These are phyloP conservation scores for Chalcis sispes DNA, from an alignment of 2,888 invertebrate species.

Conservation along the genomic window DNA sequence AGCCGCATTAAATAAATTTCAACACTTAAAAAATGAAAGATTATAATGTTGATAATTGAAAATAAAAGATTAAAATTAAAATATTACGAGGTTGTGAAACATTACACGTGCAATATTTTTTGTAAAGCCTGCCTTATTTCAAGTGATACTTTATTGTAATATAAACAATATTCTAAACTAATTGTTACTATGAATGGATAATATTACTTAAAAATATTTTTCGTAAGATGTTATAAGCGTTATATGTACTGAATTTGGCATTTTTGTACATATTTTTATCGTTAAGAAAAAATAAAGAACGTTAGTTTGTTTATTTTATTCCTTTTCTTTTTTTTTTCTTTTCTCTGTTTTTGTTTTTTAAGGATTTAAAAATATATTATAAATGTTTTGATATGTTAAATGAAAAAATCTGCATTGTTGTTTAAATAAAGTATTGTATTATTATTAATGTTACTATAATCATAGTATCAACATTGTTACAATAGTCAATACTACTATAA, in stretches of 20 bases:
- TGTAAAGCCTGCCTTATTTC: slow-evolving; percentile 9
- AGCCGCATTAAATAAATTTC: too few relatives aligned
- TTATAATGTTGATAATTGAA: too few relatives aligned
- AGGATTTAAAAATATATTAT: slow-evolving; percentile 19
- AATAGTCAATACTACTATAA: slow-evolving; percentile 38
- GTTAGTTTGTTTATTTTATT: not conserved
- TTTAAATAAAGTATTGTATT: slow-evolving; percentile 39
- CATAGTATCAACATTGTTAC: slow-evolving; percentile 41
- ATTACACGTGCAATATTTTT: not conserved
- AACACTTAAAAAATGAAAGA: too few relatives aligned
- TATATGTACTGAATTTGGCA: not conserved
- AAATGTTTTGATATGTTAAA: slow-evolving; percentile 23
- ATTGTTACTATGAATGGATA: not conserved
- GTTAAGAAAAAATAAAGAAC: not conserved
- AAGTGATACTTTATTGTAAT: slow-evolving; percentile 1
- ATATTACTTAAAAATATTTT: not conserved
- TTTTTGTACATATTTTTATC: not conserved
- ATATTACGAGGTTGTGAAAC: not conserved
- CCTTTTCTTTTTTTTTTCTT: too few relatives aligned
- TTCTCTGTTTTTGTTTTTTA: too few relatives aligned
- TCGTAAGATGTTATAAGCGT: not conserved
- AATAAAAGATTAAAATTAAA: too few relatives aligned
- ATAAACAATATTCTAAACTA: not conserved
- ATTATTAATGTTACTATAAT: slow-evolving; percentile 35
- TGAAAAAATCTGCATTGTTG: not conserved